Percentiles rank a stretch among this genome's conserved stretches.
Evolutionary conservation across 2,113 vertebrate genomes (phyloP).

Genomic region (Callionymus lyra): DNA sequence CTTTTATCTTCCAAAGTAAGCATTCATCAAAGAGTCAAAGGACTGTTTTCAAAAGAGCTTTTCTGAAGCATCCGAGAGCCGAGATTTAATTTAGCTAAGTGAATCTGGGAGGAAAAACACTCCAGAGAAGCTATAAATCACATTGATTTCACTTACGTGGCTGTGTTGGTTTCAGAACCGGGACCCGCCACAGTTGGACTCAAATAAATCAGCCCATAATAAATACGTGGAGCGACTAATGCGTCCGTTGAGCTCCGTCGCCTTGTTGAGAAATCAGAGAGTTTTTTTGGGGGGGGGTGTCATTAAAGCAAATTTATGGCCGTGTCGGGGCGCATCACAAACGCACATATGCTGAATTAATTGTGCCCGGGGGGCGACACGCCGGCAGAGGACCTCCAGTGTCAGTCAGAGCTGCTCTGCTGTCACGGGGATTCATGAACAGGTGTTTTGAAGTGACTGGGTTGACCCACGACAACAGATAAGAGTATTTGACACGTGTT

Average conservation of each 20-base stretch:
- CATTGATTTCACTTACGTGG: conserved; percentile 26
- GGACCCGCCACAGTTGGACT: conserved; percentile 26
- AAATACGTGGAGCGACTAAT: conserved; percentile 6
- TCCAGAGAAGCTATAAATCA: conserved; percentile 15
- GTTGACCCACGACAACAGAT: not conserved
- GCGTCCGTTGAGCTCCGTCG: conserved; percentile 1
- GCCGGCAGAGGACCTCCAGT: conserved; percentile 21
- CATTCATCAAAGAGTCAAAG: not conserved
- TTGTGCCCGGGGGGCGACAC: conserved; percentile 13
- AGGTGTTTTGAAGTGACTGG: conserved; percentile 9
- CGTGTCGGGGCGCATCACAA: conserved; percentile 28
- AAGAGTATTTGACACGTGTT: no score
- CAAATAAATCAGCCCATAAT: conserved; percentile 22
- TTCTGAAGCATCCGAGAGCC: no score
- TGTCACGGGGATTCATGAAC: conserved; percentile 17
- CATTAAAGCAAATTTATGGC: conserved; percentile 50
- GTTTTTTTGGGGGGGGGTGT: conserved; percentile 28
- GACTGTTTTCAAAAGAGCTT: not conserved
- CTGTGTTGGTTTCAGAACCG: conserved; percentile 17
- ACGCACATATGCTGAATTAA: conserved; percentile 11
- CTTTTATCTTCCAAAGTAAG: no score
- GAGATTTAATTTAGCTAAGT: no score
- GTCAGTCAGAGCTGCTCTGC: conserved; percentile 16
- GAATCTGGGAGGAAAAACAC: conserved; percentile 10
- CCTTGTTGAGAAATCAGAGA: conserved; percentile 16